Evolutionary conservation across 2,113 vertebrate genomes (phyloP).

Genomic region (Salvator merianae): DNA sequence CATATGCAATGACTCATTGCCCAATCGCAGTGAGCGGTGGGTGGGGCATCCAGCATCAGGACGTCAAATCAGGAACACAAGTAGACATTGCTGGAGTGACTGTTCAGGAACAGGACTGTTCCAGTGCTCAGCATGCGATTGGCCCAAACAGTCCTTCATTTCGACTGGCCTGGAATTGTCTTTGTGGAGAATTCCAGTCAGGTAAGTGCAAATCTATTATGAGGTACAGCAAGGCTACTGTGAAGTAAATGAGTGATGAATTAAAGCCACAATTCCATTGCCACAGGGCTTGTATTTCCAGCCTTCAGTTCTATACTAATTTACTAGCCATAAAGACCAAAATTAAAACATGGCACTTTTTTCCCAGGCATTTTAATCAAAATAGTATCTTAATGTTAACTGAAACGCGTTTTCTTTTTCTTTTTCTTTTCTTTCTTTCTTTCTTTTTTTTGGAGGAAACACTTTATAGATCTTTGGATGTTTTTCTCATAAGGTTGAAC

Average conservation of each 20-base stretch:
- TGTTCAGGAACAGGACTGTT: too few relatives aligned
- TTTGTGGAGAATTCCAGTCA: too few relatives aligned
- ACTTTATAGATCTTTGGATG: conserved; percentile 49
- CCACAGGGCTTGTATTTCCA: not conserved
- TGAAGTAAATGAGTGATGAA: not conserved
- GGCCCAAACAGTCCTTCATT: too few relatives aligned
- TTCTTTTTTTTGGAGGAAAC: conserved; percentile 21
- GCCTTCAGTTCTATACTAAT: not conserved
- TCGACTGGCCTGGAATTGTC: too few relatives aligned
- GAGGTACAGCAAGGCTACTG: too few relatives aligned
- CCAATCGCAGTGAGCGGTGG: too few relatives aligned
- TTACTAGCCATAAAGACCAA: not conserved
- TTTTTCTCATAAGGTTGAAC: conserved; percentile 60
- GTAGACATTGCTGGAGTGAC: too few relatives aligned
- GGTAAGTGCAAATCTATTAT: too few relatives aligned
- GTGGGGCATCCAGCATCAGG: too few relatives aligned
- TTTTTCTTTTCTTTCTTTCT: not conserved
- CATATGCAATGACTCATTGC: too few relatives aligned
- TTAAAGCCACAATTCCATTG: not conserved
- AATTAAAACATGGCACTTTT: not conserved
- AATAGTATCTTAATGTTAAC: not conserved
- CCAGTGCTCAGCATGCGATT: too few relatives aligned
- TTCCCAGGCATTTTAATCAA: conserved; percentile 32
- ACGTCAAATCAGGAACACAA: too few relatives aligned
- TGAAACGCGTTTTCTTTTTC: not conserved